Base-by-base conservation (phyloP, 2,888 invertebrate species). In the Drosophila anomalata region DNA sequence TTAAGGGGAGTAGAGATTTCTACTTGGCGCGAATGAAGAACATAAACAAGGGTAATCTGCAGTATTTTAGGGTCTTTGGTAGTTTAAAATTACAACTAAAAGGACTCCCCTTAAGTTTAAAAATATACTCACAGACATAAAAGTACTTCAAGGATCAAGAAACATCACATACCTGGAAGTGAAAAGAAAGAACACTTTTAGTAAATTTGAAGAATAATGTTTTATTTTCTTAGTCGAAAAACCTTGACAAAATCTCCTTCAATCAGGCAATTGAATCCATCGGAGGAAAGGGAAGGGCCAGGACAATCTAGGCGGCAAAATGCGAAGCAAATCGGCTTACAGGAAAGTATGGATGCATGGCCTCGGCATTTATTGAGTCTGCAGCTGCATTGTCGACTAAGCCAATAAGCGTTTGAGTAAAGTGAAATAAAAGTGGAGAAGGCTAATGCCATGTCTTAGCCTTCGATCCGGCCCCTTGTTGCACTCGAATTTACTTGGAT, bases 401-500 rank as follows among this genome's bases (percentile, higher is more conserved):
- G 82, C 82, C 82, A 83, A 83, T 83, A 83, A 83, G 82, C 75
- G 73, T 73, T 77, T 68, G 72, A 82, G 78, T 65, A 75, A 79
- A 73, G 62, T 71, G 65, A 73, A 70, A 62, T 59, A 63, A 66
- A 24, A 70, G 58, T 33, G 20, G 26, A 12, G 22, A 26, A 22
- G 72, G 50, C 63, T 56, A 66, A 55, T 61, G 52, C 22, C 39
- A 42, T 42, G 41, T 60, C 47, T 67, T 60, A 58, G 59, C 72
- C 72, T 65, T 56, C 39, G 57, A 53, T 59, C 46, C 24, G 22
- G 33, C 42, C 48, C 46, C 78, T 76, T 79, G 80, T 72, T 79
- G 80, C 80, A 68, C 73, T 65, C 52, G 58, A 73, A 70, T 76
- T 76, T 82, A 51, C 70, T 76, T 74, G 65, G 56, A 69, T 57